Evolutionary conservation across 35 echinoderm and acorn worm genomes (phyloP).

Genomic region (Hemicentrotus pulcherrimus): DNA sequence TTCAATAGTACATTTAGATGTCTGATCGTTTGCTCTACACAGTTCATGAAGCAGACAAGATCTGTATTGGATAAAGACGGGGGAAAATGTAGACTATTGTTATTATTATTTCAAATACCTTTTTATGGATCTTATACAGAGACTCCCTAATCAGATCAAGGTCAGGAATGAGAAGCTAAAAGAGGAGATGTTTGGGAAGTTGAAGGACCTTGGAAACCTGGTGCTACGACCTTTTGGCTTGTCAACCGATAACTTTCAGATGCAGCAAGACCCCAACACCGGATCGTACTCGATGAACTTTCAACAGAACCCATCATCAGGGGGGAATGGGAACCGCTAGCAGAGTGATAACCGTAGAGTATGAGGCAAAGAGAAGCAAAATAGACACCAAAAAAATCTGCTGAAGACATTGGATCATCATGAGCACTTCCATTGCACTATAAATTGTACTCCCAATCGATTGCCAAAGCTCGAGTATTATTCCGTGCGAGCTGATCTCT

Average conservation of each 20-base stretch:
- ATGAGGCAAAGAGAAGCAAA: no score
- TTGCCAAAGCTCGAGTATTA: no score
- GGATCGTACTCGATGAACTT: slow-evolving; percentile 97
- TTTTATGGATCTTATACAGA: slow-evolving; percentile 56
- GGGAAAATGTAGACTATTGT: neutral
- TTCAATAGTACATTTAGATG: neutral
- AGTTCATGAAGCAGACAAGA: no score
- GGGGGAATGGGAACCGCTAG: slow-evolving; percentile 58
- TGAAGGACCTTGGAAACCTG: slow-evolving; percentile 95
- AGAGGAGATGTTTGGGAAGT: slow-evolving; percentile 93
- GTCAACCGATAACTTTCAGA: slow-evolving; percentile 91
- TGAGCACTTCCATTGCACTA: no score
- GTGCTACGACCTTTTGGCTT: slow-evolving; percentile 90
- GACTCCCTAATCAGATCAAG: slow-evolving; percentile 87
- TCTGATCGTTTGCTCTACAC: neutral
- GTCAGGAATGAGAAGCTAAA: slow-evolving; percentile 97
- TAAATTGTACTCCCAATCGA: no score
- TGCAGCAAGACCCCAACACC: slow-evolving; percentile 85
- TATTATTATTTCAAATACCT: neutral
- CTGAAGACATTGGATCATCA: no score
- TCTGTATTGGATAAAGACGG: neutral
- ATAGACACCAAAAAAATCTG: no score
- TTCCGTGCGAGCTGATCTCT: no score
- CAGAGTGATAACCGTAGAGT: neutral
- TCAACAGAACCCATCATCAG: slow-evolving; percentile 63